Evolutionary conservation across 2,113 vertebrate species (phyloP), one percentile per base, ranked within the genome.

Genomic region (Prunella himalayana): DNA sequence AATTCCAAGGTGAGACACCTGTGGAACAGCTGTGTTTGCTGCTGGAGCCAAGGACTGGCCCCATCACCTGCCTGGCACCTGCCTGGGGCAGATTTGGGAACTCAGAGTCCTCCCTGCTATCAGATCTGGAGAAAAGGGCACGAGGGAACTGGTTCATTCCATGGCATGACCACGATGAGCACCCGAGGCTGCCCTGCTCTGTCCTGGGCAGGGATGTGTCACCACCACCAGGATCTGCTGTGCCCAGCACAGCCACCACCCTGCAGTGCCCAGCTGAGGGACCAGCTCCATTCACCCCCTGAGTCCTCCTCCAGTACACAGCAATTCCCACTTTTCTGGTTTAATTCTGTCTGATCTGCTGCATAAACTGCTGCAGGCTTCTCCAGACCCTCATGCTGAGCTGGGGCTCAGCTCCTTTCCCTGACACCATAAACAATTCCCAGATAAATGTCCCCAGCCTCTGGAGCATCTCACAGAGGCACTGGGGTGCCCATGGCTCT

Each of bases 101-200:
- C 65, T 22, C 21, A 2, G 53, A 54, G n/a, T 47, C 18, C 27
- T n/a, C 21, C 12, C 49, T 2, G 4, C 7, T 2, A 4, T 9
- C 0, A 0, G 57, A 35, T 13, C 27, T 15, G 17, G 70, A 41
- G 83, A 19, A 72, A 54, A 0, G 1, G 17, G 33, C 70, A 25
- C 0, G 2, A 56, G 63, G 50, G 41, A 15, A 50, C 16, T 2
- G 7, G 14, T 8, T 20, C 1, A 12, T 24, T 11, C n/a, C 15
- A 5, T 13, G 77, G 25, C 11, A 27, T 2, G 22, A 1, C 35
- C 54, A 13, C 0, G 1, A 15, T 0, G 42, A 42, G 41, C 64
- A 41, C 13, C 17, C 8, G 0, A 20, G 76, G 71, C 54, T 49
- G 70, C 27, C 8, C 3, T 4, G 4, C 42, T 44, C 7, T 6